Evolutionary conservation across 1,140 invertebrate genomes (phyloP).

Genomic region (Cheumatopsyche charites): DNA sequence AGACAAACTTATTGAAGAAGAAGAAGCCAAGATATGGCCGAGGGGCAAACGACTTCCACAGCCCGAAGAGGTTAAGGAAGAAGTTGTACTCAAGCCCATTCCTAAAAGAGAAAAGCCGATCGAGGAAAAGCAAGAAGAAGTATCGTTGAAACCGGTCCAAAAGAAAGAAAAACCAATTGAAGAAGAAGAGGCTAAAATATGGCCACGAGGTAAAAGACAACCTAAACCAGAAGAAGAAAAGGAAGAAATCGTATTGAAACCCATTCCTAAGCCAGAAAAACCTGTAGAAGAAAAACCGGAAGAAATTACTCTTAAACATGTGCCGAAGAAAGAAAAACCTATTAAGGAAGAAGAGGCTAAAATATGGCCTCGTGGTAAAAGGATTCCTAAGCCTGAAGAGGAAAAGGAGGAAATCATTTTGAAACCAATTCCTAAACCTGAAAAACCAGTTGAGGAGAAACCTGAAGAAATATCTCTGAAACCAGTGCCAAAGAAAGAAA

Average conservation of each 20-base stretch:
- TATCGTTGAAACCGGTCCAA: constrained; percentile 50
- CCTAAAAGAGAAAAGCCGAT: constrained; percentile 50
- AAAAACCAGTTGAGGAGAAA: constrained; percentile 42
- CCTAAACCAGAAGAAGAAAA: constrained; percentile 54
- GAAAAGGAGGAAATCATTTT: constrained; percentile 49
- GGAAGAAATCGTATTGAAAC: constrained; percentile 49
- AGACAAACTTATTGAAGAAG: constrained; percentile 48
- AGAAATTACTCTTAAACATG: constrained; percentile 38
- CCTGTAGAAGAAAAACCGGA: constrained; percentile 52
- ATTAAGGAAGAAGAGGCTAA: constrained; percentile 53
- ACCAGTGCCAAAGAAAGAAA: constrained; percentile 52
- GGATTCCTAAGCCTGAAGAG: constrained; percentile 53
- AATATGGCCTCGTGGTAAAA: constrained; percentile 58
- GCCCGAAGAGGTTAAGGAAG: constrained; percentile 52
- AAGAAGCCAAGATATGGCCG: constrained; percentile 53
- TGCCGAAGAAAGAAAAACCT: constrained; percentile 42
- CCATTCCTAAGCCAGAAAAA: constrained; percentile 50
- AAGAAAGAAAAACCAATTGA: constrained; percentile 45
- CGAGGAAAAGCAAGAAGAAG: constrained; percentile 52
- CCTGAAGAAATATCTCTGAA: constrained; percentile 50
- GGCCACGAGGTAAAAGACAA: constrained; percentile 57
- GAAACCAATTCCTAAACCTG: constrained; percentile 58
- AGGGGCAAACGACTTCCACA: constrained; percentile 54
- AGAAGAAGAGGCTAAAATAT: constrained; percentile 54
- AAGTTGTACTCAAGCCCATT: constrained; percentile 54